Percentiles rank a stretch among this genome's conserved stretches.
phyloP scores from a whole-genome alignment of 2,888 invertebrate genomes.

The Leptopilina drosophilae region DNA sequence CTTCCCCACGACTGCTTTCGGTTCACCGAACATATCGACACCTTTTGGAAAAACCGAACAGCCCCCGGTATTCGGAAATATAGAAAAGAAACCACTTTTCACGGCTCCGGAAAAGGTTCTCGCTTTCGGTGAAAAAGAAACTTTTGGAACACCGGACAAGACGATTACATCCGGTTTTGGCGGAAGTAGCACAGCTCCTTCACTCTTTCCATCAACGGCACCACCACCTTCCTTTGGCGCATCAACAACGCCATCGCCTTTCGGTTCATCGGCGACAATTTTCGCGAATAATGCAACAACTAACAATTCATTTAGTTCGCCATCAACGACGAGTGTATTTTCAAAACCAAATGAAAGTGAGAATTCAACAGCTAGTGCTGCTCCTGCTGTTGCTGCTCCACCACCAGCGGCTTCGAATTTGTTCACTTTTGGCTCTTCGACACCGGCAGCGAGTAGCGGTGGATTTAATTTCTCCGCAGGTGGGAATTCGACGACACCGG shows the following conservation, averaged over 20 bases:
- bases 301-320: slow-evolving; percentile 50
- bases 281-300: slow-evolving; percentile 60
- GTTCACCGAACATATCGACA: slow-evolving; percentile 18
- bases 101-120: slow-evolving; percentile 57
- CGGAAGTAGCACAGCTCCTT: slow-evolving; percentile 49
- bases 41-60: slow-evolving; percentile 41
- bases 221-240: slow-evolving; percentile 46
- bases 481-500: slow-evolving; percentile 53
- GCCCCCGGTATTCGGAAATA: slow-evolving; percentile 55
- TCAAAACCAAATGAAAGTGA: slow-evolving; percentile 57
- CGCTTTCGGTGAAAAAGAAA: slow-evolving; percentile 59
- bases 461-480: slow-evolving; percentile 65
- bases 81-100: slow-evolving; percentile 60
- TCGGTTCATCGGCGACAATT: slow-evolving; percentile 52
- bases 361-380: slow-evolving; percentile 33
- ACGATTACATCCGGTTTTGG: slow-evolving; percentile 53
- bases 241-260: slow-evolving; percentile 47
- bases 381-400: too few relatives aligned
- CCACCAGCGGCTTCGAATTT: slow-evolving; percentile 49
- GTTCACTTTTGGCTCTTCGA: slow-evolving; percentile 66
- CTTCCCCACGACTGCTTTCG: slow-evolving; percentile 50
- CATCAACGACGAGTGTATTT: slow-evolving; percentile 60
- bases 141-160: slow-evolving; percentile 49
- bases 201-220: slow-evolving; percentile 59
- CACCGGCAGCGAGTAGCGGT: slow-evolving; percentile 50